Evolutionary conservation across 2,113 vertebrate genomes (phyloP), one percentile per base, ranked within the genome.

Genomic region (Coptodon bakossiorum): DNA sequence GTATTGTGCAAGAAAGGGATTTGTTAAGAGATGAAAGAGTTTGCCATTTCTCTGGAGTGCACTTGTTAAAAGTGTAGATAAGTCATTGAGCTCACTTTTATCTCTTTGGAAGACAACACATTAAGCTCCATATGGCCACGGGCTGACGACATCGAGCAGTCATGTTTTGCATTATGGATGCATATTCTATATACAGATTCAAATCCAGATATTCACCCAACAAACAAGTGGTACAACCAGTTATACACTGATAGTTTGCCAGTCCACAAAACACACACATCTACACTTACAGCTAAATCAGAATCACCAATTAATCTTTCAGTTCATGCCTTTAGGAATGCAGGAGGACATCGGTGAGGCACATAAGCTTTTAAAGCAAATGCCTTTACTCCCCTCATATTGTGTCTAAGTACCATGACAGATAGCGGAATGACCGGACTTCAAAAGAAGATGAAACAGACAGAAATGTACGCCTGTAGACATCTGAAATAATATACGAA

Each of bases 51-150:
- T 88, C 82, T 88, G 81, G 38, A 92, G 86, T 80, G 85, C 66
- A 81, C 81, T 90, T 91, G 84, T 89, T 86, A 85, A 84, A 89
- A 86, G 59, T 83, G 56, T 24, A 48, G 81, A 88, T 89, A 84
- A 90, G 82, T 89, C 85, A 86, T 17, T 80, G 54, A 90, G 80
- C 38, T 54, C 61, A 59, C 31, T 78, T 85, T 87, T 82, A 86
- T 84, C 84, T 90, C 59, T 81, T 56, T 66, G 81, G 81, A 66
- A 84, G 54, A 89, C 80, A 84, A 85, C 82, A 90, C 59, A 84
- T 88, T 68, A 81, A 24, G 50, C 59, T 50, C 73, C 78, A 87
- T 84, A 68, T 86, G 79, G 85, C 89, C 73, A 56, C 68, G 12
- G 57, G 73, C 73, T 90, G 73, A 90, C 3, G 19, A 52, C 80